Percentiles rank a stretch among this genome's conserved stretches.
phyloP scores from a whole-genome alignment of 2,797 vertebrate genomes.

The Lophius americanus region DNA sequence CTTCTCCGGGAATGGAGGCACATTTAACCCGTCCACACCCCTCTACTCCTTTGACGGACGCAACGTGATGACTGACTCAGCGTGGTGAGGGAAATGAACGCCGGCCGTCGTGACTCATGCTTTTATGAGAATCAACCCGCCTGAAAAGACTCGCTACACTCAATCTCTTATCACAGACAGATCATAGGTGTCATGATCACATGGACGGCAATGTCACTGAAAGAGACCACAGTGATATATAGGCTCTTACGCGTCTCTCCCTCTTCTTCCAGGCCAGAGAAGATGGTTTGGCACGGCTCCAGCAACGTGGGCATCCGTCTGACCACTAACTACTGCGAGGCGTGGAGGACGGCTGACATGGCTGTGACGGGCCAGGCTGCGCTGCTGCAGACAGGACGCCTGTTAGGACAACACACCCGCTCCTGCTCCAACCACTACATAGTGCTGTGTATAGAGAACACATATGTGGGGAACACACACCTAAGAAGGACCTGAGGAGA shows the following conservation, averaged over 20 bases:
- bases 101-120: not conserved
- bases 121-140: not conserved
- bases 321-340: conserved; percentile 92
- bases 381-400: conserved; percentile 85
- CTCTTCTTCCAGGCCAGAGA: conserved; percentile 86
- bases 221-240: not conserved
- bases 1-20: conserved; percentile 88
- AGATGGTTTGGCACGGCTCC: conserved; percentile 94
- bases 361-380: conserved; percentile 89
- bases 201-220: not conserved
- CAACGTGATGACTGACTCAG: conserved; percentile 86
- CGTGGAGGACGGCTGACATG: conserved; percentile 86
- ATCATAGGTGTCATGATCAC: not conserved
- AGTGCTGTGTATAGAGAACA: conserved; percentile 96
- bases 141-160: not conserved
- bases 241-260: not conserved
- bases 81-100: conserved; percentile 79
- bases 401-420: conserved; percentile 89
- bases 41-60: conserved; percentile 95
- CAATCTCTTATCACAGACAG: not conserved
- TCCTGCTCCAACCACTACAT: conserved; percentile 90
- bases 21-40: conserved; percentile 83
- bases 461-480: conserved; percentile 82
- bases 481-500: conserved; percentile 79
- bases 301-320: conserved; percentile 84